Base-by-base conservation (phyloP, 1,140 invertebrate genomes). In the Physella acuta region DNA sequence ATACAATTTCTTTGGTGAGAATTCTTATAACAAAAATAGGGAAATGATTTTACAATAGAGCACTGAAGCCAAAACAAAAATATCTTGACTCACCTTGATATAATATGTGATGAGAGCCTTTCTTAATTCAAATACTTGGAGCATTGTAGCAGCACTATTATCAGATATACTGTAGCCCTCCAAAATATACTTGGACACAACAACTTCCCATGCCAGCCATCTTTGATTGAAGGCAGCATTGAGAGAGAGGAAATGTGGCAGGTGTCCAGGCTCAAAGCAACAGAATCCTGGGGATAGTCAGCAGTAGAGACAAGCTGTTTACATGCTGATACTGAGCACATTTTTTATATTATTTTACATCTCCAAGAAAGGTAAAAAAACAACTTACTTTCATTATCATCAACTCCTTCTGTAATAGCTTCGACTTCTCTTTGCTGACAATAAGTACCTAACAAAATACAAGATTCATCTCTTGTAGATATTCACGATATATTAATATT, bases 111-210 rank as follows among this genome's bases (percentile, higher is more conserved):
- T 94, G 44, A 99, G 88, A 74, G 98, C 92, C 87, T 97, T 97
- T 55, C 97, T 87, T 77, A 98, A 93, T 84, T 99, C 97, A 83
- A 96, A 99, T 17, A 97, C 94, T 87, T 98, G 95, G 49, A 99
- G 88, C 91, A 98, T 97, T 56, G 95, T 95, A 4, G 92, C 91
- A 36, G 95, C 97, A 75, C 92, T 93, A 86, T 99, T 99, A 84
- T 99, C 97, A 0, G 94, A 94, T 77, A 99, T 98, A 72, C 93
- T 95, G 85, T 99, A 99, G 0, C 97, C 97, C 85, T 99, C 96
- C 5, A 99, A 88, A 14, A 99, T 92, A 84, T 99, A 99, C 83
- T 97, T 95, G 0, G 93, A 90, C 44, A 93, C 92, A n/a, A 87
- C 87, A 3, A 89, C 86, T 71, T 99, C 94, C 97, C 97, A 99